phyloP scores from a whole-genome alignment of 30 jellyfish, hydroid and myxozoan genomes.

The Nemopilema nomurai region DNA sequence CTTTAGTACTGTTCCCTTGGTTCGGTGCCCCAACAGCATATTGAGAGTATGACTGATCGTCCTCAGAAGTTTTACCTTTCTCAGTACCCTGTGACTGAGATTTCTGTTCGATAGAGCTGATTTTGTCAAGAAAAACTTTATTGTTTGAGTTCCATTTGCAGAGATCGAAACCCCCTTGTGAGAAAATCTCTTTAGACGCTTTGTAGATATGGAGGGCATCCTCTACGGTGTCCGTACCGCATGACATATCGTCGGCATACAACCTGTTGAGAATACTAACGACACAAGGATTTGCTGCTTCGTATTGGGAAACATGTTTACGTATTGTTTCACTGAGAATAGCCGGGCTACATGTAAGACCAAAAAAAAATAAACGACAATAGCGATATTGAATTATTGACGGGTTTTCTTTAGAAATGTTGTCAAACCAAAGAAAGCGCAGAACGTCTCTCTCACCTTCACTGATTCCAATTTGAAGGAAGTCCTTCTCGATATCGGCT shows the following conservation, averaged over 20 bases:
- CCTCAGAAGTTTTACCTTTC: not conserved
- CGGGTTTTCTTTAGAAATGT: slow-evolving; percentile 23
- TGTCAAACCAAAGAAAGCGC: slow-evolving; percentile 43
- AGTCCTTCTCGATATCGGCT: slow-evolving; percentile 47
- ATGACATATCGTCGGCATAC: slow-evolving; percentile 44
- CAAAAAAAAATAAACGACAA: slow-evolving; percentile 47
- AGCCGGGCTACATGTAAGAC: slow-evolving; percentile 23
- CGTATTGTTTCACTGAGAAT: slow-evolving; percentile 48
- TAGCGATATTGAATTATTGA: slow-evolving; percentile 25
- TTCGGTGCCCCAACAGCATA: slow-evolving; percentile 25
- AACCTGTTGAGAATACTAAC: slow-evolving; percentile 39
- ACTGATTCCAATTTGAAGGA: slow-evolving; percentile 1
- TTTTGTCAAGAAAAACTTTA: slow-evolving; percentile 5
- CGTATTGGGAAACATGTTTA: slow-evolving; percentile 29
- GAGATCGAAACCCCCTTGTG: slow-evolving; percentile 24
- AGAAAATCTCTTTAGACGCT: not conserved
- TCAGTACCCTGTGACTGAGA: not conserved
- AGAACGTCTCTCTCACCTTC: not conserved
- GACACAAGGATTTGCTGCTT: slow-evolving; percentile 21
- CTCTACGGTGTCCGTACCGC: not conserved
- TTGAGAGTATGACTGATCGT: slow-evolving; percentile 22
- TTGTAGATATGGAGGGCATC: slow-evolving; percentile 8
- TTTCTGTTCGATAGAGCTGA: not conserved
- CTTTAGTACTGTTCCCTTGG: not conserved
- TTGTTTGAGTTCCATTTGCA: slow-evolving; percentile 31